Evolutionary conservation across 1,140 invertebrate species (phyloP), one percentile per base, ranked within the genome.

Genomic region (Drosophila kikkawai): DNA sequence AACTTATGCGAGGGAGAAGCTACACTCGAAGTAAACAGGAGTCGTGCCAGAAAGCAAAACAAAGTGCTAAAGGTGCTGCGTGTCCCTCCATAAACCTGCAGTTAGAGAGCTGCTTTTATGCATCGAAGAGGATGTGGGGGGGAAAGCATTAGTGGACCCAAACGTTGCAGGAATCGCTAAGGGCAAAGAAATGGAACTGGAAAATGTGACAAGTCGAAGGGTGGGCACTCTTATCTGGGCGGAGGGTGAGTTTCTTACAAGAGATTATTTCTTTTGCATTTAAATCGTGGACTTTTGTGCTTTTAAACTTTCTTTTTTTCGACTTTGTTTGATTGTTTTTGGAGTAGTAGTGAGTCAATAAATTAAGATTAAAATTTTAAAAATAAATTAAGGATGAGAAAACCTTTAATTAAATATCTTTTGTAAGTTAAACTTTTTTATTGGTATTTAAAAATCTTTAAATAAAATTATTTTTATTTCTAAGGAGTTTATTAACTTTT

Each of bases 1-100:
- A 79, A 79, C 65, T 83, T 79, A 75, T 60, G 80, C 69, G 74
- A 32, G 45, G 22, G 19, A 55, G 22, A 22, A 22, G 53, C 34
- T 17, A 47, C 75, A 50, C 78, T 22, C 73, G 66, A 42, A 42
- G 67, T 56, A 77, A 81, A 82, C 68, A 82, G 42, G 13, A 64
- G 22, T 17, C 56, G 26, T n/a, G 3, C n/a, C 22, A 17, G 53
- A 44, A 48, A 26, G 55, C 59, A 70, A 63, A 66, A 71, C 41
- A 65, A 61, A 59, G 56, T 65, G 19, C 32, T 32, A 76, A 68
- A 83, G 75, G 80, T 79, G 75, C 63, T 51, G 44, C 32, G 63
- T 32, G 61, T 39, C 45, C 36, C 74, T 36, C 71, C 61, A 68
- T 63, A 68, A 64, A 44, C 29, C 36, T 44, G 64, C 64, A 53